phyloP scores from a whole-genome alignment of 2,888 invertebrate species.

The Mythimna loreyi region DNA sequence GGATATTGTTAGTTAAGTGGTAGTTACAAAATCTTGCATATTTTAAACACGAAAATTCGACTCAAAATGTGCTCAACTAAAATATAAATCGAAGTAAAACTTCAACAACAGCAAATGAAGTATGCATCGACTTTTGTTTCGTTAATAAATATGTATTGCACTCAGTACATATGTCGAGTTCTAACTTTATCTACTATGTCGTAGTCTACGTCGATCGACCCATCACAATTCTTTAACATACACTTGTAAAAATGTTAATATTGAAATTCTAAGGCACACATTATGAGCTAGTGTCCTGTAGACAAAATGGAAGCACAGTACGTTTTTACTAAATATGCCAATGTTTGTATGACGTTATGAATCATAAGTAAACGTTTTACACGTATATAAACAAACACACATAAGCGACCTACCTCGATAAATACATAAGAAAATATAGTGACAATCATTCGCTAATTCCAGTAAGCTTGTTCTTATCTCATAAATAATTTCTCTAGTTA shows the following conservation, averaged over 20 bases:
- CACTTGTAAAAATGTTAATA: constrained; percentile 70
- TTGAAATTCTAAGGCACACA: constrained; percentile 81
- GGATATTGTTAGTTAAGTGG: constrained; percentile 82
- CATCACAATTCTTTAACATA: constrained; percentile 58
- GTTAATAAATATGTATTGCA: constrained; percentile 87
- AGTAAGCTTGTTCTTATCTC: constrained; percentile 88
- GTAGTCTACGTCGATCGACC: constrained; percentile 51
- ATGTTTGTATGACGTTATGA: constrained; percentile 64
- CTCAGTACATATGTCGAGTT: constrained; percentile 75
- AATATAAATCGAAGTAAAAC: constrained; percentile 61
- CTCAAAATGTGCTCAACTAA: constrained; percentile 63
- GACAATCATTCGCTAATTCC: constrained; percentile 85
- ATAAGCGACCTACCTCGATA: constrained; percentile 88
- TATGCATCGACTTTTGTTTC: constrained; percentile 60
- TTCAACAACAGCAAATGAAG: constrained; percentile 60
- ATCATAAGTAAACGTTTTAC: constrained; percentile 81
- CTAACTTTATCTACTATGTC: constrained; percentile 62
- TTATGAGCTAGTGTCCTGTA: constrained; percentile 76
- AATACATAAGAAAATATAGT: constrained; percentile 90
- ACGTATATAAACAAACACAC: constrained; percentile 88
- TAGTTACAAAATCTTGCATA: constrained; percentile 71
- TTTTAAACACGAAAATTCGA: constrained; percentile 66
- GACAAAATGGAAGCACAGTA: constrained; percentile 77
- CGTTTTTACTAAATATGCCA: constrained; percentile 60
- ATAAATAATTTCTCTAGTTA: constrained; percentile 91